A percentile compares a stretch with the other conserved stretches of the same genome.
Conservation (phyloP, 2,797 vertebrate genomes). For the Perodicticus potto region DNA sequence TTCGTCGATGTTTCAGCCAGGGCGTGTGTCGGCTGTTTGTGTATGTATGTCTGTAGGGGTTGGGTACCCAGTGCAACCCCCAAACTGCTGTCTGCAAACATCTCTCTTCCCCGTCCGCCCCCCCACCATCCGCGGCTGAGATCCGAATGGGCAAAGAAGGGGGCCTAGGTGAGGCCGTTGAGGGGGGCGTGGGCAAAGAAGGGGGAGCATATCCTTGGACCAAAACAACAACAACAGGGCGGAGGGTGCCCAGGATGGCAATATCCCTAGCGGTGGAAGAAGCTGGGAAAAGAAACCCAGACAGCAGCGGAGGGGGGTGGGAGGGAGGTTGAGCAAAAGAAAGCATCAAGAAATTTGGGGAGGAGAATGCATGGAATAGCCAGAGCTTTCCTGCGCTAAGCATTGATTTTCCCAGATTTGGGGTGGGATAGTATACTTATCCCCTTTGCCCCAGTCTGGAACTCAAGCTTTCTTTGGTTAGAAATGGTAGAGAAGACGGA, state of each 20-base stretch:
- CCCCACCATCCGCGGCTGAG: slow-evolving; percentile 46
- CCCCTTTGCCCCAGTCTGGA: slow-evolving; percentile 19
- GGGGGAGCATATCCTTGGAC: slow-evolving; percentile 68
- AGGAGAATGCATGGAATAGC: background rate
- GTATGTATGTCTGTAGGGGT: slow-evolving; percentile 73
- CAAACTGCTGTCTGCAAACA: slow-evolving; percentile 79
- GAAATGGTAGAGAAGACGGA: background rate
- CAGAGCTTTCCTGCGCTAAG: slow-evolving; percentile 44
- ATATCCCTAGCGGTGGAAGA: slow-evolving; percentile 15
- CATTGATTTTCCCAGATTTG: slow-evolving; percentile 25
- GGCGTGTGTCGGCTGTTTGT: slow-evolving; percentile 81
- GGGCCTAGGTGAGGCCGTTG: slow-evolving; percentile 67
- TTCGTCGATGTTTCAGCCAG: slow-evolving; percentile 73
- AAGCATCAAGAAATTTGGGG: slow-evolving; percentile 37
- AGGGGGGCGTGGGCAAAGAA: slow-evolving; percentile 77
- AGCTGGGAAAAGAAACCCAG: slow-evolving; percentile 55
- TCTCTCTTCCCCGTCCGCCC: slow-evolving; percentile 6
- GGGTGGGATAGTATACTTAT: slow-evolving; percentile 1
- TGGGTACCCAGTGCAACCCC: slow-evolving; percentile 69
- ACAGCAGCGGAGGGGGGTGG: slow-evolving; percentile 26
- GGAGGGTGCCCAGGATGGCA: background rate
- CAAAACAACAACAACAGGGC: slow-evolving; percentile 82
- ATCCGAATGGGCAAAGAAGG: slow-evolving; percentile 52
- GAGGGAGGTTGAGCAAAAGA: background rate
- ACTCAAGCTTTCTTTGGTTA: slow-evolving; percentile 32